Conservation (phyloP, 2,797 vertebrate species). For the Chelonia mydas region DNA sequence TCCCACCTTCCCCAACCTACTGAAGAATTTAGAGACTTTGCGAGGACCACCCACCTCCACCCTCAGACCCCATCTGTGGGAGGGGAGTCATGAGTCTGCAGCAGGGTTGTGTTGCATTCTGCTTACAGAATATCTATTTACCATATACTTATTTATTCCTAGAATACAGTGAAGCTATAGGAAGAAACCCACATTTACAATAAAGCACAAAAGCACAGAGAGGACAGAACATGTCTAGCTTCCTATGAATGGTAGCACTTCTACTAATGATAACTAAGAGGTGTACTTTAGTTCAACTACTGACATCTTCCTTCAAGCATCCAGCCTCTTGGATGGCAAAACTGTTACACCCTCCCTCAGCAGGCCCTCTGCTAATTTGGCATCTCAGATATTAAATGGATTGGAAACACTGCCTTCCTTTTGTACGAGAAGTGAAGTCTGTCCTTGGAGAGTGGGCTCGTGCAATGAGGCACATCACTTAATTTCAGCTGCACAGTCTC, state of each 20-base stretch:
- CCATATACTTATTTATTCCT: neutral
- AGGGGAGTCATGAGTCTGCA: neutral
- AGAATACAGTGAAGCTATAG: neutral
- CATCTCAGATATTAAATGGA: slow-evolving; percentile 60
- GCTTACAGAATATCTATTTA: neutral
- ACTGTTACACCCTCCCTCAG: slow-evolving; percentile 37
- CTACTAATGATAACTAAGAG: neutral
- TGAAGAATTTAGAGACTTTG: neutral
- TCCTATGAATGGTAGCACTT: neutral
- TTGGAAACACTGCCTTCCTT: slow-evolving; percentile 52
- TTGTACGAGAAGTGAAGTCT: slow-evolving; percentile 41
- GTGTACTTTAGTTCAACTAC: neutral
- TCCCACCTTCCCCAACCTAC: no score
- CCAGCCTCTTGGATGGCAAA: slow-evolving; percentile 8
- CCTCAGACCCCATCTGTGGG: neutral
- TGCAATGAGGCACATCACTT: slow-evolving; percentile 68
- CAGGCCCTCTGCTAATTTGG: slow-evolving; percentile 49
- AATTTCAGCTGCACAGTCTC: slow-evolving; percentile 64
- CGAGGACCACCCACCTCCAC: no score
- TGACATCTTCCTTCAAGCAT: neutral
- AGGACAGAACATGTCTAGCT: neutral
- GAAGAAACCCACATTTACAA: neutral
- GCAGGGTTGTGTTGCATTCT: neutral
- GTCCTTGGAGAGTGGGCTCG: slow-evolving; percentile 46
- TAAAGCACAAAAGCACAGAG: neutral